Percentiles rank a stretch among this genome's conserved stretches.
Evolutionary conservation across 1,140 invertebrate genomes (phyloP).

Genomic region (Anoplophora glabripennis): DNA sequence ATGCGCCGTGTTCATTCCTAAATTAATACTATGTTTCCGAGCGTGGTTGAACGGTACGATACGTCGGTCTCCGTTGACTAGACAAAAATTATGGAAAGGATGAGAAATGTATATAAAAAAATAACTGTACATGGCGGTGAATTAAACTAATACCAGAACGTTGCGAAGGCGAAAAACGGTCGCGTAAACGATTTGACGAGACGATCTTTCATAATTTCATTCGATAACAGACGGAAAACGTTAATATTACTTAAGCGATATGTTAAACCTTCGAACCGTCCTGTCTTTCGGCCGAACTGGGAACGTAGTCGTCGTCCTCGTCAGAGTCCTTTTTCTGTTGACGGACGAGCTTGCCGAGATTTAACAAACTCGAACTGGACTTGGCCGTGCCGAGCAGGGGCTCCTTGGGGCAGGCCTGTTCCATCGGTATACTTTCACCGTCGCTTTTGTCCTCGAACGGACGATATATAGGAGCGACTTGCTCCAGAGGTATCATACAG

Average conservation of each 20-base stretch:
- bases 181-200: not conserved
- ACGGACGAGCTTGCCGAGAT: not conserved
- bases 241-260: not conserved
- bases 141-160: not conserved
- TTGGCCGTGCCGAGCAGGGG: conserved; percentile 34
- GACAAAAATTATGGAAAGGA: conserved; percentile 16
- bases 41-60: no score
- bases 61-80: conserved; percentile 9
- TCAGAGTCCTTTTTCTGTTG: conserved; percentile 9
- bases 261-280: conserved; percentile 12
- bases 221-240: not conserved
- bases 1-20: no score
- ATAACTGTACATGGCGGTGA: not conserved
- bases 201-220: not conserved
- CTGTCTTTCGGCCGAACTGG: conserved; percentile 4
- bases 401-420: conserved; percentile 40
- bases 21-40: no score
- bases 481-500: not conserved
- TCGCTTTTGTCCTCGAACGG: conserved; percentile 13
- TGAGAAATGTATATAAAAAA: conserved; percentile 12
- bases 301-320: conserved; percentile 11
- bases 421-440: conserved; percentile 38
- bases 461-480: not conserved
- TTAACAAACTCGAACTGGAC: not conserved
- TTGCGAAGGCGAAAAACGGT: not conserved